Evolutionary conservation across 2,797 vertebrate genomes (phyloP).

Genomic region (Cichlasoma orientale): DNA sequence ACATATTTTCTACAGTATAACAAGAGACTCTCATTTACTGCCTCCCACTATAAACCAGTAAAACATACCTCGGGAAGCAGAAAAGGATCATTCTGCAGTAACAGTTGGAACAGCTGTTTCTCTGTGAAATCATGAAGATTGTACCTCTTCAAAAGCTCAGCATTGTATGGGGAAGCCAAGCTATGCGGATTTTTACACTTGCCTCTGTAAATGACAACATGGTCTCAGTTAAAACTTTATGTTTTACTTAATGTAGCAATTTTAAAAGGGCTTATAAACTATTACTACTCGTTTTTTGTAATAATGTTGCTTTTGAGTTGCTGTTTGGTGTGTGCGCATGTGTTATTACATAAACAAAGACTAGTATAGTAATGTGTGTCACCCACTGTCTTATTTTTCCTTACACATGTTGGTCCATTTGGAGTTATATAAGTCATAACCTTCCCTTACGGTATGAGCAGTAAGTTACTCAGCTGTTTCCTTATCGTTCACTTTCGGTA

Average conservation of each 20-base stretch:
- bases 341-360: accelerated
- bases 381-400: not conserved
- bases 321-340: not conserved
- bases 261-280: not conserved
- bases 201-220: constrained; percentile 49
- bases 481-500: not conserved
- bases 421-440: not conserved
- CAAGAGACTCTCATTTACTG: too few species aligned
- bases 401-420: not conserved
- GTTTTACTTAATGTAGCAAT: not conserved
- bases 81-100: constrained; percentile 90
- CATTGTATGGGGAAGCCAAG: constrained; percentile 75
- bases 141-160: constrained; percentile 69
- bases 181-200: constrained; percentile 81
- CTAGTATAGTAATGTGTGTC: accelerated
- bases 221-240: not conserved
- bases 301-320: not conserved
- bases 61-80: constrained; percentile 89
- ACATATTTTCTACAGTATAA: not conserved
- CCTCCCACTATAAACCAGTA: not conserved
- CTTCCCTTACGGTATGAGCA: not conserved
- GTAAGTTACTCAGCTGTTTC: too few species aligned
- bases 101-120: constrained; percentile 84
- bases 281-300: not conserved
- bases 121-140: constrained; percentile 74